Percentiles rank a stretch among this genome's conserved stretches.
phyloP scores from a whole-genome alignment of 2,797 vertebrate genomes.

The Graptemys geographica region DNA sequence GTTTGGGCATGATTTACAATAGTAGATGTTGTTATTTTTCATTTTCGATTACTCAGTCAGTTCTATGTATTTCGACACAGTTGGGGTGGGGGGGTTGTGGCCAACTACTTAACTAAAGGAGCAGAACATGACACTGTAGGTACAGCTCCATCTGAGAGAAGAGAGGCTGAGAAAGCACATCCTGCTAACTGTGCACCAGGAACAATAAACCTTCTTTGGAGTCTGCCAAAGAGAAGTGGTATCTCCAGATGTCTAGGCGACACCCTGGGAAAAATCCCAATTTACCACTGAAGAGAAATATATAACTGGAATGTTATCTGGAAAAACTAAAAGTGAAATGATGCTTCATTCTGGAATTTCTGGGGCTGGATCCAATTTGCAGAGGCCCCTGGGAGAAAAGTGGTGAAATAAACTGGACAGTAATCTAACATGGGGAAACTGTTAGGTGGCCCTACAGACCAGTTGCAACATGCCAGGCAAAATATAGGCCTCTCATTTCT shows the following conservation, averaged over 20 bases:
- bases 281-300: constrained; percentile 32
- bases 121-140: background rate
- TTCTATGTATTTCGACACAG: constrained; percentile 45
- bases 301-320: background rate
- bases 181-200: constrained; percentile 26
- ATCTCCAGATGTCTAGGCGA: background rate
- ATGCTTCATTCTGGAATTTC: background rate
- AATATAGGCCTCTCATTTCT: background rate
- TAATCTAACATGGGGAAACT: background rate
- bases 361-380: background rate
- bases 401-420: constrained; percentile 7
- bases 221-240: constrained; percentile 23
- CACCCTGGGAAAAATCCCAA: constrained; percentile 35
- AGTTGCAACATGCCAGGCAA: background rate
- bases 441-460: background rate
- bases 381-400: constrained; percentile 26
- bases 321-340: background rate
- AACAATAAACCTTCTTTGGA: constrained; percentile 44
- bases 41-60: constrained; percentile 64
- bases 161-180: constrained; percentile 38
- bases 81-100: constrained; percentile 16
- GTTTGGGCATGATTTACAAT: constrained; percentile 72
- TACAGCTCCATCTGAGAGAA: background rate
- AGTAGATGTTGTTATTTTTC: constrained; percentile 62
- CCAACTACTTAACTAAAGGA: constrained; percentile 28